A percentile compares a stretch with the other conserved stretches of the same genome.
phyloP scores from a whole-genome alignment of 1,140 invertebrate species.

The Heliconius hewitsoni region DNA sequence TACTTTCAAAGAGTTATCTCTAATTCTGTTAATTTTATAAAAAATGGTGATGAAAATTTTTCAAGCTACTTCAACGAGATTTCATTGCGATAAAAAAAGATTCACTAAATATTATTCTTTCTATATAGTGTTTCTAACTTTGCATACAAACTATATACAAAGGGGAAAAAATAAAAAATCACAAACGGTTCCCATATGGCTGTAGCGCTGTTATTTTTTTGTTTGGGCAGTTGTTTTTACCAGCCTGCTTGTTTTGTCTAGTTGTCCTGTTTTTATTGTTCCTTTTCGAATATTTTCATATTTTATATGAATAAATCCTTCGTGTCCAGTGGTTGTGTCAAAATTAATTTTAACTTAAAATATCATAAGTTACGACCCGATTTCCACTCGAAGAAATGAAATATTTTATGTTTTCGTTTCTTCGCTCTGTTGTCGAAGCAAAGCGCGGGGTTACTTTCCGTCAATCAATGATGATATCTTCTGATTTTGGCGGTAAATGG shows the following conservation, averaged over 20 bases:
- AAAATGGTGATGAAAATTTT: not conserved
- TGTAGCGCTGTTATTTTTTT: constrained; percentile 21
- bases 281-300: not conserved
- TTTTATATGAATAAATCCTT: not conserved
- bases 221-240: constrained; percentile 29
- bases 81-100: not conserved
- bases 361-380: no score
- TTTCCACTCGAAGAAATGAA: no score
- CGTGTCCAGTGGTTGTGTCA: not conserved
- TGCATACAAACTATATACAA: constrained; percentile 19
- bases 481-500: no score
- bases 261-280: constrained; percentile 20
- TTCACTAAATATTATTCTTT: not conserved
- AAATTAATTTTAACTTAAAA: not conserved
- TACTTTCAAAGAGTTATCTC: no score
- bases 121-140: constrained; percentile 34
- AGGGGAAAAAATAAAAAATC: constrained; percentile 28
- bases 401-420: no score
- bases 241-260: constrained; percentile 30
- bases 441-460: no score
- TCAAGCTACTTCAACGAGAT: not conserved
- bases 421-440: no score
- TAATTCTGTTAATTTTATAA: not conserved
- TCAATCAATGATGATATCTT: no score
- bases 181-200: constrained; percentile 33